A percentile compares a stretch with the other conserved stretches of the same genome.
Evolutionary conservation across 2,888 invertebrate species (phyloP).

Genomic region (Cinara cedri): DNA sequence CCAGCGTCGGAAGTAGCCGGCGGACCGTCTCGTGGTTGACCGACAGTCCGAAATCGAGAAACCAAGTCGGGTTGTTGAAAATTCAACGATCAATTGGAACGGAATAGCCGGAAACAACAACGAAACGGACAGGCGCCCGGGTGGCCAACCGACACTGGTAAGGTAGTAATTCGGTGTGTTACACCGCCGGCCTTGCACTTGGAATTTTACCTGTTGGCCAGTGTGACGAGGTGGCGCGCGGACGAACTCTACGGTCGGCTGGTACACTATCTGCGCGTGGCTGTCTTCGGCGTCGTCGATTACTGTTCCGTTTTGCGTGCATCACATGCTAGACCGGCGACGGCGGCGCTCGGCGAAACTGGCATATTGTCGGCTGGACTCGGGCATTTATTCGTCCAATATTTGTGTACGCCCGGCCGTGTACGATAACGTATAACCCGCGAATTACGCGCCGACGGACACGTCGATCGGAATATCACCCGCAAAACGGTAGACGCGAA

Average conservation of each 20-base stretch:
- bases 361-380: constrained; percentile 39
- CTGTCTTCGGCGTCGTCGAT: background rate
- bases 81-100: too few species aligned
- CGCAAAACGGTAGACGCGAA: constrained; percentile 13
- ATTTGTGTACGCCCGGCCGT: background rate
- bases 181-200: background rate
- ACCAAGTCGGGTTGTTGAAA: too few species aligned
- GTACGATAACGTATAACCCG: constrained; percentile 8
- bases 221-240: background rate
- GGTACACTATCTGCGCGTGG: background rate
- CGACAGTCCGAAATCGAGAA: too few species aligned
- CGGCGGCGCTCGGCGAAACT: background rate
- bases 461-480: background rate
- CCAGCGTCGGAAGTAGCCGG: too few species aligned
- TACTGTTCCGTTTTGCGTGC: constrained; percentile 7
- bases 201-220: background rate
- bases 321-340: background rate
- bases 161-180: too few species aligned
- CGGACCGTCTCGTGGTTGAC: too few species aligned
- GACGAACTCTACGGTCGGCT: background rate
- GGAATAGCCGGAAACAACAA: too few species aligned
- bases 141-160: too few species aligned
- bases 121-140: too few species aligned
- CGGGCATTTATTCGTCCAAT: background rate
- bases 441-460: background rate